Conservation (phyloP, 2,888 invertebrate genomes). For the Opisthograptis luteolata region DNA sequence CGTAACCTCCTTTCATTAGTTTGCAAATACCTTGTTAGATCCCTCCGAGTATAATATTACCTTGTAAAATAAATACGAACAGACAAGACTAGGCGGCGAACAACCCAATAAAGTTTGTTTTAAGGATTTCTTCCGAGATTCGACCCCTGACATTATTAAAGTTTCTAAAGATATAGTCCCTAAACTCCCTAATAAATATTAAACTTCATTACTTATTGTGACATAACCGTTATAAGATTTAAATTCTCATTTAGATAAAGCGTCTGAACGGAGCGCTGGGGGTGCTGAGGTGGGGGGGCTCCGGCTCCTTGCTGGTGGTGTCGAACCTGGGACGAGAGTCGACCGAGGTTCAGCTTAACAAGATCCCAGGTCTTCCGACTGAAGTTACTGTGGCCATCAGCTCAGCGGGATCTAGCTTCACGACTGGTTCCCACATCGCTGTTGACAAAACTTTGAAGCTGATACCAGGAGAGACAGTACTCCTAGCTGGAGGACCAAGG, state of each 20-base stretch:
- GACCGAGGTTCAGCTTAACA: slow-evolving; percentile 75
- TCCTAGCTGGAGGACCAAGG: slow-evolving; percentile 67
- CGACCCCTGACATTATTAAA: slow-evolving; percentile 33
- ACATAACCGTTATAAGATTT: slow-evolving; percentile 27
- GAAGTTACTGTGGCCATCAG: slow-evolving; percentile 70
- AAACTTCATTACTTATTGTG: slow-evolving; percentile 28
- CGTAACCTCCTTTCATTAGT: slow-evolving; percentile 18
- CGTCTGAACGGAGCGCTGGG: slow-evolving; percentile 79
- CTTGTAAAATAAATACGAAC: slow-evolving; percentile 31
- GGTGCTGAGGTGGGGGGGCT: slow-evolving; percentile 69
- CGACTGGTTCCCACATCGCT: slow-evolving; percentile 58
- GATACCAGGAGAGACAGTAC: slow-evolving; percentile 63
- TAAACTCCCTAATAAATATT: slow-evolving; percentile 32
- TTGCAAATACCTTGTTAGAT: slow-evolving; percentile 19
- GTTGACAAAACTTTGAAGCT: slow-evolving; percentile 62
- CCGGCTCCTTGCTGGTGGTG: slow-evolving; percentile 65
- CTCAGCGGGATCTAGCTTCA: slow-evolving; percentile 61
- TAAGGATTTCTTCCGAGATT: slow-evolving; percentile 28
- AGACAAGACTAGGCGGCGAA: slow-evolving; percentile 18
- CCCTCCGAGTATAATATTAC: slow-evolving; percentile 26
- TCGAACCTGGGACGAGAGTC: slow-evolving; percentile 74
- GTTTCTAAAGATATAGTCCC: slow-evolving; percentile 33
- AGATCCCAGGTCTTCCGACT: slow-evolving; percentile 65
- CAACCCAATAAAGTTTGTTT: slow-evolving; percentile 31
- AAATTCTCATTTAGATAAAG: slow-evolving; percentile 70